A percentile compares a stretch with the other conserved stretches of the same genome.
Evolutionary conservation across 2,888 invertebrate genomes (phyloP).

Genomic region (Luperina nickerlii): DNA sequence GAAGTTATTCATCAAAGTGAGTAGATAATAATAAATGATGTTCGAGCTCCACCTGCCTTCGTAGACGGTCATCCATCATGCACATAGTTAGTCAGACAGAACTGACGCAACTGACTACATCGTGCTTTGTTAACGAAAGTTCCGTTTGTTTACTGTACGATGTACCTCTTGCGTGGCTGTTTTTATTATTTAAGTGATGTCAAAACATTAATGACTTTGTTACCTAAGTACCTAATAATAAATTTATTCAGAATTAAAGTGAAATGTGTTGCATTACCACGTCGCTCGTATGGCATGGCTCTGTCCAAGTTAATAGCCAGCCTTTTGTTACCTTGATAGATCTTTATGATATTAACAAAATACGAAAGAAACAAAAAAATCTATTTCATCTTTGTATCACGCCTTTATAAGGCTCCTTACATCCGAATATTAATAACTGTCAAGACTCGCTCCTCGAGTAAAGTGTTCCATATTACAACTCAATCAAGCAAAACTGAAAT

Average conservation of each 20-base stretch:
- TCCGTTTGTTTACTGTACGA: conserved; percentile 7
- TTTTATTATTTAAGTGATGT: conserved; percentile 2
- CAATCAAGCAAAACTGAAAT: conserved; percentile 42
- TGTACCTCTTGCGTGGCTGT: background rate
- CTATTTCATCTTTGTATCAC: background rate
- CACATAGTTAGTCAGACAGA: conserved; percentile 16
- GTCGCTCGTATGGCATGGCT: background rate
- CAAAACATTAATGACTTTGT: background rate
- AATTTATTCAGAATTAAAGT: background rate
- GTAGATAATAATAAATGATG: conserved; percentile 23
- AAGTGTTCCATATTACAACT: conserved; percentile 26
- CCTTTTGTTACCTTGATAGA: background rate
- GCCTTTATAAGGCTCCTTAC: background rate
- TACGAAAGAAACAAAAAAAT: background rate
- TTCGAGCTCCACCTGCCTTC: conserved; percentile 33
- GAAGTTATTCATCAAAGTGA: conserved; percentile 18
- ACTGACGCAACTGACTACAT: conserved; percentile 3
- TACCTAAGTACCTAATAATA: background rate
- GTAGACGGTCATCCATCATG: conserved; percentile 32
- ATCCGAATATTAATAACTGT: conserved; percentile 19
- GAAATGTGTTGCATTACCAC: background rate
- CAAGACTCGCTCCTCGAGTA: background rate
- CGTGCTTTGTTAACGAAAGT: conserved; percentile 4
- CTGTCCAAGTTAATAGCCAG: background rate
- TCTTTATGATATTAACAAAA: background rate